These are phyloP conservation scores for Oreohelix idahoensis DNA, from an alignment of 1,140 invertebrate genomes.

Conservation along the genomic window DNA sequence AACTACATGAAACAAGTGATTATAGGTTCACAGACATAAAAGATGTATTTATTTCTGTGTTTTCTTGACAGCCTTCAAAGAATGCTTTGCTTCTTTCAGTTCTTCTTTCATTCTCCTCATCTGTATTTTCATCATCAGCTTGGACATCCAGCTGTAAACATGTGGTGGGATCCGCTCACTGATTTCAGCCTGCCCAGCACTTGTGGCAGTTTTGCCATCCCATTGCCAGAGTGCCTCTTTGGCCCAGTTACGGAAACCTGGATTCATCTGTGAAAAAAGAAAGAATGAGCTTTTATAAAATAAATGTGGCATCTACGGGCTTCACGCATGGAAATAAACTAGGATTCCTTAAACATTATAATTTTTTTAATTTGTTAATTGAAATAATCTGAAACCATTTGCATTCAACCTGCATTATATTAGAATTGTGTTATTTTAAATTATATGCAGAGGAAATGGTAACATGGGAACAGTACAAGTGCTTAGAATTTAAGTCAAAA, in stretches of 20 bases:
- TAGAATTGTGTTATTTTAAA: too few species aligned
- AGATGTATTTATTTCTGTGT: neutral
- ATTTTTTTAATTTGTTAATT: too few species aligned
- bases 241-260: neutral
- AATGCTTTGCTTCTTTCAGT: conserved; percentile 12
- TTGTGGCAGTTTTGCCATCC: conserved; percentile 13
- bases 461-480: too few species aligned
- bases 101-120: conserved; percentile 33
- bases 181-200: neutral
- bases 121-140: conserved; percentile 36
- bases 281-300: neutral
- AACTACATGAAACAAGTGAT: too few species aligned
- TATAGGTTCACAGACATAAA: too few species aligned
- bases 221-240: conserved; percentile 10
- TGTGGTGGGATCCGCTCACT: conserved; percentile 25
- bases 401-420: too few species aligned
- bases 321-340: too few species aligned
- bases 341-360: too few species aligned
- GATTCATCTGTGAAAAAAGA: conserved; percentile 12
- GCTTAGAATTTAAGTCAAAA: too few species aligned
- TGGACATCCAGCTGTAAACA: conserved; percentile 24
- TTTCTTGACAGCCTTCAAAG: conserved; percentile 22
- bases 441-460: too few species aligned
- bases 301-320: too few species aligned
- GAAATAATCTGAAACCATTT: too few species aligned